phyloP scores from a whole-genome alignment of 2,797 vertebrate genomes.

The Brachymystax lenok region DNA sequence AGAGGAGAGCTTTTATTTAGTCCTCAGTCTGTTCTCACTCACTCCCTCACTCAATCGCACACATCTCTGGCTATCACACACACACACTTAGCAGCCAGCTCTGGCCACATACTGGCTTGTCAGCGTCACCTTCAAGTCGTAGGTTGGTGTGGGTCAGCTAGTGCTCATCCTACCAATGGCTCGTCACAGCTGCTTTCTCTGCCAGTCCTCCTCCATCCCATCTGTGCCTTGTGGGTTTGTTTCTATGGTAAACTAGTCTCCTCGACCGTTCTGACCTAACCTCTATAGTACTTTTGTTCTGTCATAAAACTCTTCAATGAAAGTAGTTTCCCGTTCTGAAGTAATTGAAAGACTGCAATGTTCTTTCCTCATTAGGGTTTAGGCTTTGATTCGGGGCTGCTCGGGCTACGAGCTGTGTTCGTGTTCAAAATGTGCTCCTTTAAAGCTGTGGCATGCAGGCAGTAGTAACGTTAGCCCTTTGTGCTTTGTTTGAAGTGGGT shows the following conservation, averaged over 20 bases:
- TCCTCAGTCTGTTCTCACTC: background rate
- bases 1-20: too few species aligned
- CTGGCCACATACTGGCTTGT: constrained; percentile 26
- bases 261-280: background rate
- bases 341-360: constrained; percentile 26
- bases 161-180: constrained; percentile 56
- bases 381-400: constrained; percentile 36
- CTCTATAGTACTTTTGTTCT: too few species aligned
- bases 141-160: constrained; percentile 58
- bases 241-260: constrained; percentile 38
- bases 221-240: constrained; percentile 57
- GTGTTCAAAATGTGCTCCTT: background rate
- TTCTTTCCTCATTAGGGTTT: constrained; percentile 22
- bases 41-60: background rate
- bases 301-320: constrained; percentile 41
- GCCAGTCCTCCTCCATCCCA: constrained; percentile 68
- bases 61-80: background rate
- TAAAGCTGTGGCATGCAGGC: background rate
- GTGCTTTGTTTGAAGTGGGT: constrained; percentile 58
- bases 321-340: constrained; percentile 37
- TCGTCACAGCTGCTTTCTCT: constrained; percentile 58
- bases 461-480: constrained; percentile 29
- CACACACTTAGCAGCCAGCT: background rate
- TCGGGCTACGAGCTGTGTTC: background rate
- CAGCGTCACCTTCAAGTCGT: constrained; percentile 60